Evolutionary conservation across 2,797 vertebrate genomes (phyloP), one percentile per base, ranked within the genome.

Genomic region (Kryptolebias ocellatus): DNA sequence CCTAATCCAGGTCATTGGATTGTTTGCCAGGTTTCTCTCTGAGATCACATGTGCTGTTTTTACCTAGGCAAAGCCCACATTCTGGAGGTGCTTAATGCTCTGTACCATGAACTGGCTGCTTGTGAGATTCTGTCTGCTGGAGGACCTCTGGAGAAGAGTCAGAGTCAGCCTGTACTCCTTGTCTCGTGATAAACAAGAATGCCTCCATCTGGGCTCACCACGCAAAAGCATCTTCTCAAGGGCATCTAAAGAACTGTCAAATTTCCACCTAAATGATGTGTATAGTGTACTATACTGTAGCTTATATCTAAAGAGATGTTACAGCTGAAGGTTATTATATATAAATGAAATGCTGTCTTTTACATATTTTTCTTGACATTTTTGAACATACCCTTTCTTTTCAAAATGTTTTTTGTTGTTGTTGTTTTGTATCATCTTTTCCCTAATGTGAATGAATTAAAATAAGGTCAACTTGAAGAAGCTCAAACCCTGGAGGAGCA

Each of bases 11-110:
- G 54, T 28, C 53, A 28, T 15, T 53, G 60, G 55, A 60, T 64
- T 54, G 55, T 46, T 67, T 1, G 15, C 6, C 6, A 14, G 57
- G 31, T 53, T 42, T 61, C 58, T 56, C 57, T 57, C 65, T 20
- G 9, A 9, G 28, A 12, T 72, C 57, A 68, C 79, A 74, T 85
- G 64, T 85, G 46, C 72, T 89, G 52, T 83, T 79, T 76, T 58
- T 61, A 24, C 70, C 46, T 83, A 92, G 95, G 94, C 50, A 95
- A 95, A 62, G 90, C 92, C 39, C 94, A 94, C 81, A 93, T 97
- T 9, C 86, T 92, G 37, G 94, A 96, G 80, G 92, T 95, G 72
- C 94, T 98, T 74, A 94, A 96, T 11, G 94, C 93, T n/a, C 93
- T 98, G 7, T 92, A 94, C 84, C 94, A 93, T 1, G 94, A 96